Evolutionary conservation across 2,888 invertebrate genomes (phyloP).

Genomic region (Heteromyza rotundicornis): DNA sequence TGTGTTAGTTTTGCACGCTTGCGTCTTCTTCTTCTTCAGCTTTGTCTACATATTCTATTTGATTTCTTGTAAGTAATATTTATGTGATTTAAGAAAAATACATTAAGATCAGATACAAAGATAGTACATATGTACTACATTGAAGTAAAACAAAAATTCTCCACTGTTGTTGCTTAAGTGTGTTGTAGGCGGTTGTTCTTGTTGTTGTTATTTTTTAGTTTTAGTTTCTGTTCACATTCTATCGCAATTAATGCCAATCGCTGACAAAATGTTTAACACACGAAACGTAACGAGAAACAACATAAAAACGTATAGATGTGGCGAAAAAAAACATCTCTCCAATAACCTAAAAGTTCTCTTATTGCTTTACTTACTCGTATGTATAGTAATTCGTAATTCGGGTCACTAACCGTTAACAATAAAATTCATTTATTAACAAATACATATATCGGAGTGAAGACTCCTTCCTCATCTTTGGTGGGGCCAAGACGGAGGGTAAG

Average conservation of each 20-base stretch:
- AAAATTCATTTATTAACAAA: conserved; percentile 54
- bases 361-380: conserved; percentile 11
- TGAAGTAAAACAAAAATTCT: too few relatives aligned
- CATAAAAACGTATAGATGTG: too few relatives aligned
- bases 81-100: conserved; percentile 27
- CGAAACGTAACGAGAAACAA: neutral
- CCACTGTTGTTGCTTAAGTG: too few relatives aligned
- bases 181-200: conserved; percentile 43
- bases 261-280: conserved; percentile 29
- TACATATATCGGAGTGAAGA: too few relatives aligned
- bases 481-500: too few relatives aligned
- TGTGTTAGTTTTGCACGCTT: neutral
- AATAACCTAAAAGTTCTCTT: conserved; percentile 16
- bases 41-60: neutral
- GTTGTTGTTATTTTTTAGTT: conserved; percentile 15
- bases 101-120: conserved; percentile 58
- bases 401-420: conserved; percentile 59
- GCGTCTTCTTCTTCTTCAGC: neutral
- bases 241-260: conserved; percentile 51
- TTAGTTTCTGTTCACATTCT: conserved; percentile 29
- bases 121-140: conserved; percentile 39
- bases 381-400: conserved; percentile 50
- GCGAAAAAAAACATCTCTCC: neutral
- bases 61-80: too few relatives aligned
- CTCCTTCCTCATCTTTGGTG: too few relatives aligned